phyloP scores from a whole-genome alignment of 2,797 vertebrate genomes.

The Acomys russatus region DNA sequence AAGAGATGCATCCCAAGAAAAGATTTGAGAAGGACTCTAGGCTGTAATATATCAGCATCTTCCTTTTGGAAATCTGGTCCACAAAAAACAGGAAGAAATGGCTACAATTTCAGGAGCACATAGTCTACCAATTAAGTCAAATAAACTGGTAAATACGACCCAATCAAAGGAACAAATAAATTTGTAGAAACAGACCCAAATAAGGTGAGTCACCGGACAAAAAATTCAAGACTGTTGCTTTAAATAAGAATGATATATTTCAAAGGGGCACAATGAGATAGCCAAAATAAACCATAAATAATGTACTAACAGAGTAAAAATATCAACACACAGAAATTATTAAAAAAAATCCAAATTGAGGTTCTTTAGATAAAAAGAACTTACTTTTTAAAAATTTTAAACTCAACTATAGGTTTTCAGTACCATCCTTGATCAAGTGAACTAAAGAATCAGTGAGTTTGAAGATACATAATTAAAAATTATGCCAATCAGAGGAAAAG shows the following conservation, averaged over 20 bases:
- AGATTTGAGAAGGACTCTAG: background rate
- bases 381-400: background rate
- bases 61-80: background rate
- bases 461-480: background rate
- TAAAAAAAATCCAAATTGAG: background rate
- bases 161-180: background rate
- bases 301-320: background rate
- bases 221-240: slow-evolving; percentile 12
- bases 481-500: background rate
- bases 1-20: background rate
- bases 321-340: background rate
- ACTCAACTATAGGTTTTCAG: background rate
- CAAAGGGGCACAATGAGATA: background rate
- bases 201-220: background rate
- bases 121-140: background rate
- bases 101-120: background rate
- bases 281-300: background rate
- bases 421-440: background rate
- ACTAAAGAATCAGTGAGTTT: background rate
- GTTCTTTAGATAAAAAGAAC: background rate
- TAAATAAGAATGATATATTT: background rate
- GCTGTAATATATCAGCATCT: background rate
- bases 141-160: background rate
- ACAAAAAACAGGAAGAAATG: background rate
- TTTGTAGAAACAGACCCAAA: slow-evolving; percentile 4